Evolutionary conservation across 2,797 vertebrate genomes (phyloP), one percentile per base, ranked within the genome.

Genomic region (Molossus molossus): DNA sequence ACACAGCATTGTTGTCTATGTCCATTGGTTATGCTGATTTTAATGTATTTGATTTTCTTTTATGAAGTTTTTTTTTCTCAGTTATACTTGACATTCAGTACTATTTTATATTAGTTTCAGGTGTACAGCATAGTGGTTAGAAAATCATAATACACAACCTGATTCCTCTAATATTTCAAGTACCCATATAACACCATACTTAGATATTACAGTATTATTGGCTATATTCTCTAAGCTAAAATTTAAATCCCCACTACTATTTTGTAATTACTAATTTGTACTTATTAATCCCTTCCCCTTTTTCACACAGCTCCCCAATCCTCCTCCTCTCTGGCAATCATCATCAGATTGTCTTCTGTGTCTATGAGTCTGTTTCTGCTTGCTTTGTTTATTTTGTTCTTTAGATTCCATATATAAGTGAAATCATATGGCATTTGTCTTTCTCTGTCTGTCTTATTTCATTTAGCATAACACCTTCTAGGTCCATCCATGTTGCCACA

Each of bases 21-120:
- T 45, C 40, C 40, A 45, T 45, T 45, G 40, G 40, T 45, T 45
- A 45, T 45, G 40, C 40, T 45, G 40, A 45, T 45, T 45, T 45
- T 45, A 45, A 45, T 6, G 40, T 79, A 83, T 45, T 90, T 87
- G 14, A 64, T 45, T 94, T 96, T 80, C 55, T 91, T 65, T 76
- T 45, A 45, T 45, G 40, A 45, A 45, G 4, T 77, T 45, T 45
- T 76, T 7, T 6, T 57, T 33, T 75, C 50, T 75, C 13, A 48
- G 5, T 75, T 58, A 57, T 12, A 57, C 21, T 79, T 79, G 76
- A 58, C 76, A 58, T 37, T 58, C n/a, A 58, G 12, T 21, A 79
- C 4, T 23, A 37, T 23, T 58, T 79, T 79, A 57, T 58, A 37
- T 79, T 58, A 58, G 76, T 58, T 79, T 58, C 25, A 58, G 20